Evolutionary conservation across 92 coral and sea anemone genomes (phyloP), one percentile per base, ranked within the genome.

Genomic region (Actinostola sp.): DNA sequence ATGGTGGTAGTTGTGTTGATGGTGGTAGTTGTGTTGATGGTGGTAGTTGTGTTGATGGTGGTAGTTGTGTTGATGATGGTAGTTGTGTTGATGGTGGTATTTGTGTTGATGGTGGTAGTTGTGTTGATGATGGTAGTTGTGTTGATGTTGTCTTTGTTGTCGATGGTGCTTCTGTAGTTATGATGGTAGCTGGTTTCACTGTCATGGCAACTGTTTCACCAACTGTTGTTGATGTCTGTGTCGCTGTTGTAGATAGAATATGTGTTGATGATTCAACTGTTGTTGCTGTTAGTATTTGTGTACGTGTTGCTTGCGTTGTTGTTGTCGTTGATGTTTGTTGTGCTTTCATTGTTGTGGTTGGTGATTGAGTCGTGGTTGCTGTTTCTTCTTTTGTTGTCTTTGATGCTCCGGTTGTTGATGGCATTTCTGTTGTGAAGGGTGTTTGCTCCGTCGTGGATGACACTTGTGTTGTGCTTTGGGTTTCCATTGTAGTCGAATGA

Each of bases 281-380:
- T 45, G 68, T 24, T 11, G 72, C 7, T 57, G 76, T 49, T 24
- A 20, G 39, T 36, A 61, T 44, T 29, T 54, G 11, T 3, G 66
- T 36, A 8, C 75, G 45, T 38, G 21, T 77, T 25, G 61, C 34
- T 27, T 49, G 48, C 42, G 67, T 53, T 2, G 50, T 23, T 32
- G 52, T 28, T 0, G 50, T 44, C 20, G 67, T 50, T 17, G 55
- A 26, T 20, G 74, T 12, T 32, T 29, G 13, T 45, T 1, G 44
- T n/a, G 33, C 26, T 19, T 63, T 77, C 69, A 67, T 69, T 45
- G 77, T 33, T 17, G 15, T 14, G 13, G 20, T 43, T 1, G 82
- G 8, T 27, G 75, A 29, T 25, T 35, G 17, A 29, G 64, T 0
- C 8, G 39, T 28, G 11, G 83, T 54, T 12, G 48, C 32, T 21